phyloP scores from a whole-genome alignment of 1,140 invertebrate species.

The Zaprionus taronus region DNA sequence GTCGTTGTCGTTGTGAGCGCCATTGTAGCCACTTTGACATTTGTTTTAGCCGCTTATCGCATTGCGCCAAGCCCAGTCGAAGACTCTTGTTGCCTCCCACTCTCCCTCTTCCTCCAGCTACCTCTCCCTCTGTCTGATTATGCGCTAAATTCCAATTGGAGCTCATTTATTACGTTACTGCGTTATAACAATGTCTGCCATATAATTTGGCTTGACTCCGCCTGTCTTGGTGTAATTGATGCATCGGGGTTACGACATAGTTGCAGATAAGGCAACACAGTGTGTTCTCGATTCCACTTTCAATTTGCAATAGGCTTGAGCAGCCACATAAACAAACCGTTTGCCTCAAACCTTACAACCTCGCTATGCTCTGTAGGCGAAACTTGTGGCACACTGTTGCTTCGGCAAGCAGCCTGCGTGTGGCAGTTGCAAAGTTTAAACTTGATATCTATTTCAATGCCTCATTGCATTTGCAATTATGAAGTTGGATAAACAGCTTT shows the following conservation, averaged over 20 bases:
- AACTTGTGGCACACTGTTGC: background rate
- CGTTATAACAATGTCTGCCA: conserved; percentile 31
- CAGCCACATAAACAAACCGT: conserved; percentile 9
- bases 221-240: conserved; percentile 65
- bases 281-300: conserved; percentile 17
- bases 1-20: conserved; percentile 38
- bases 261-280: conserved; percentile 63
- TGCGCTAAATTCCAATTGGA: conserved; percentile 74
- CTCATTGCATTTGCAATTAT: conserved; percentile 12
- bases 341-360: background rate
- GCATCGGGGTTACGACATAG: conserved; percentile 76
- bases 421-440: conserved; percentile 47
- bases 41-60: conserved; percentile 81
- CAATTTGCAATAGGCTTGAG: conserved; percentile 44
- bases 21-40: conserved; percentile 67
- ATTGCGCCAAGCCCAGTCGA: conserved; percentile 54
- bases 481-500: background rate
- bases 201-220: conserved; percentile 62
- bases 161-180: conserved; percentile 71
- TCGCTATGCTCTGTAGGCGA: conserved; percentile 4
- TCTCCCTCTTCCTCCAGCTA: conserved; percentile 27
- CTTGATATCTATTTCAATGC: conserved; percentile 56
- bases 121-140: conserved; percentile 52
- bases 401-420: background rate
- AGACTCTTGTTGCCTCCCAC: conserved; percentile 39